Evolutionary conservation across 2,888 invertebrate genomes (phyloP).

Genomic region (Hypsopygia costalis): DNA sequence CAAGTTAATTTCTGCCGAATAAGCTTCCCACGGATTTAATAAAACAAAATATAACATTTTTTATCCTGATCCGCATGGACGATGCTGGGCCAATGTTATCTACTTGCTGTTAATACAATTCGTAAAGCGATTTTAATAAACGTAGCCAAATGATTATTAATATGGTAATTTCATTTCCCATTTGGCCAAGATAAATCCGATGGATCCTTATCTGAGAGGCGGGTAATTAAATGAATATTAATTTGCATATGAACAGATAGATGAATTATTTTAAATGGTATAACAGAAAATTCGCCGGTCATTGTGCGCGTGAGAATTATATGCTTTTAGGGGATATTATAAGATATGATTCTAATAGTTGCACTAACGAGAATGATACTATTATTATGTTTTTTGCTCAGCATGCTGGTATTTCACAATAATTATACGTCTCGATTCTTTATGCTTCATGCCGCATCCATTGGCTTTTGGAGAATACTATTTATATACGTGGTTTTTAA

Average conservation of each 20-base stretch:
- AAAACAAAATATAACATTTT: too few species aligned
- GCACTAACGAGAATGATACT: constrained; percentile 3
- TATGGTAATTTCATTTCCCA: constrained; percentile 42
- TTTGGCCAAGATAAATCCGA: constrained; percentile 39
- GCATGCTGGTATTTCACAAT: neutral
- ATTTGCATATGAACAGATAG: constrained; percentile 55
- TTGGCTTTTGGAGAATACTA: too few species aligned
- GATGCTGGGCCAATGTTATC: too few species aligned
- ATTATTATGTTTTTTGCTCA: constrained; percentile 3
- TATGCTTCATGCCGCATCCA: too few species aligned
- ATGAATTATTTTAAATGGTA: constrained; percentile 46
- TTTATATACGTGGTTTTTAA: too few species aligned
- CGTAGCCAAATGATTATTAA: constrained; percentile 38
- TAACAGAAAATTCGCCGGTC: constrained; percentile 48
- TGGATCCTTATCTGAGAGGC: constrained; percentile 39
- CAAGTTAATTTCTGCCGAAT: too few species aligned
- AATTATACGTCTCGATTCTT: constrained; percentile 14
- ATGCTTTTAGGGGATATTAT: constrained; percentile 20
- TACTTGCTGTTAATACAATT: neutral
- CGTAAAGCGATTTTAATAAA: constrained; percentile 19
- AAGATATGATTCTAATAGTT: constrained; percentile 10
- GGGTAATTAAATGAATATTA: constrained; percentile 56
- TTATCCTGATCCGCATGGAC: too few species aligned
- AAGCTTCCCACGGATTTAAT: too few species aligned
- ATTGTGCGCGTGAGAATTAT: constrained; percentile 53